phyloP scores from a whole-genome alignment of 2,888 invertebrate genomes.

The Polyommatus icarus region DNA sequence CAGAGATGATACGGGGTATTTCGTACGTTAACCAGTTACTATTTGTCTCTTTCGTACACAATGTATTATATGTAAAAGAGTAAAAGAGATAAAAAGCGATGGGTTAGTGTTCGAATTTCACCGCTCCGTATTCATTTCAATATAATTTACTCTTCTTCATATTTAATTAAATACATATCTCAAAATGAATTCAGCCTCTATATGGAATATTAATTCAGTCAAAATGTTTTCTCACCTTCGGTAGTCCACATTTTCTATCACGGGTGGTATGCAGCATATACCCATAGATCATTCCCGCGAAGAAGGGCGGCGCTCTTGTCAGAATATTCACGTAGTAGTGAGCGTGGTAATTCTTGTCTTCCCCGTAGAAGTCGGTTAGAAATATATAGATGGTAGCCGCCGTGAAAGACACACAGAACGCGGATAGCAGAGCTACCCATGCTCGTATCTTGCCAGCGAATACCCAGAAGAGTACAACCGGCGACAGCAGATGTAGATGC shows the following conservation, averaged over 20 bases:
- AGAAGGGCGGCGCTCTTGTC: constrained; percentile 53
- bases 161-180: too few relatives aligned
- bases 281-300: constrained; percentile 53
- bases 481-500: constrained; percentile 46
- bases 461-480: constrained; percentile 46
- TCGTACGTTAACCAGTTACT: too few relatives aligned
- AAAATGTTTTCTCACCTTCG: constrained; percentile 42
- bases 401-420: constrained; percentile 39
- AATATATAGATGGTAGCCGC: constrained; percentile 44
- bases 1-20: too few relatives aligned
- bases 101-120: too few relatives aligned
- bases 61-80: too few relatives aligned
- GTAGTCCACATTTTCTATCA: constrained; percentile 37
- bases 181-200: too few relatives aligned
- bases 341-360: constrained; percentile 40
- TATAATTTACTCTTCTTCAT: too few relatives aligned
- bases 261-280: constrained; percentile 64
- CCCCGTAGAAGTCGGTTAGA: constrained; percentile 30
- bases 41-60: too few relatives aligned
- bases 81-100: too few relatives aligned
- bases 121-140: too few relatives aligned
- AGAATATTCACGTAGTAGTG: constrained; percentile 57
- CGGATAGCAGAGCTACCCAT: constrained; percentile 39
- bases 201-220: too few relatives aligned
- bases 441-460: constrained; percentile 40